phyloP scores from a whole-genome alignment of 92 coral and sea anemone species.

The Zoanthus gigantus region DNA sequence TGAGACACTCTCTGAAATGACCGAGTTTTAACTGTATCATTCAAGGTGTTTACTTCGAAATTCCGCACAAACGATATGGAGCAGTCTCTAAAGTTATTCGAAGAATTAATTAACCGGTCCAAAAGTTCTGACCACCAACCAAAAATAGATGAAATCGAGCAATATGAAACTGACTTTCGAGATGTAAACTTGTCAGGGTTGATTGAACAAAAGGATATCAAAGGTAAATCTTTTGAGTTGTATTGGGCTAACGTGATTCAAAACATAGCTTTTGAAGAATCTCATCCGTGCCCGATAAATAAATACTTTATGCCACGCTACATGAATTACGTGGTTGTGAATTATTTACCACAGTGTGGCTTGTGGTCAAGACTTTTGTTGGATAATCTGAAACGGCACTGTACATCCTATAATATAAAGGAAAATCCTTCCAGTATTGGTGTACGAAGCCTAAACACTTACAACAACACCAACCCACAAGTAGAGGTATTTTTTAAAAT shows the following conservation, averaged over 20 bases:
- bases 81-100: not conserved
- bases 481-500: slow-evolving; percentile 36
- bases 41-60: slow-evolving; percentile 4
- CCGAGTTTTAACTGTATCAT: slow-evolving; percentile 11
- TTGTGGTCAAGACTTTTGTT: not conserved
- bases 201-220: not conserved
- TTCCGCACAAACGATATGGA: not conserved
- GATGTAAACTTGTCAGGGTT: not conserved
- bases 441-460: not conserved
- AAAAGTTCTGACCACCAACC: not conserved
- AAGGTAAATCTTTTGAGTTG: not conserved
- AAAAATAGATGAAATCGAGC: not conserved
- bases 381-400: slow-evolving; percentile 29
- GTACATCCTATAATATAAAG: not conserved
- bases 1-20: slow-evolving; percentile 22
- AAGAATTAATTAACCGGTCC: not conserved
- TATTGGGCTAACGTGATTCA: not conserved
- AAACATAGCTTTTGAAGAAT: not conserved
- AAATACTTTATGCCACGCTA: slow-evolving; percentile 46
- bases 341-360: slow-evolving; percentile 19
- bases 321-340: slow-evolving; percentile 22
- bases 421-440: not conserved
- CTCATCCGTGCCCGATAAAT: not conserved
- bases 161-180: not conserved
- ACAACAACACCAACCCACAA: slow-evolving; percentile 31